These are phyloP conservation scores for Flexamia atlantica DNA, from an alignment of 2,888 invertebrate genomes.

Conservation along the genomic window DNA sequence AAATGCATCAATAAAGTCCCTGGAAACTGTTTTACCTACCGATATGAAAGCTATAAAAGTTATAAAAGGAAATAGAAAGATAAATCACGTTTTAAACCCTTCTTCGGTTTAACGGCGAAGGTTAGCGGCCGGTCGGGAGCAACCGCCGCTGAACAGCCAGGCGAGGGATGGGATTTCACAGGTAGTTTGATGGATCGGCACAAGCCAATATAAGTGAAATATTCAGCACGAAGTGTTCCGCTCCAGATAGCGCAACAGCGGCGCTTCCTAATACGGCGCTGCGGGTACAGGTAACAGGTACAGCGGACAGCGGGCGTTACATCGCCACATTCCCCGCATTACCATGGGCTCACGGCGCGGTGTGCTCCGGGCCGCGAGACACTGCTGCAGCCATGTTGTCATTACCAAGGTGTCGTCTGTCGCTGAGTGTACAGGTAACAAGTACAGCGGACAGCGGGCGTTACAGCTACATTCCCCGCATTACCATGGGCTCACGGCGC, in stretches of 20 bases:
- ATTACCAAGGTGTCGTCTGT: not conserved
- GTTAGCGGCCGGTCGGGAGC: too few species aligned
- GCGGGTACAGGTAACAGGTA: not conserved
- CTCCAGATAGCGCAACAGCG: constrained; percentile 11
- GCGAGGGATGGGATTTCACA: constrained; percentile 13
- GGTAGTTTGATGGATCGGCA: constrained; percentile 32
- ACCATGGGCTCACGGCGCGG: constrained; percentile 22
- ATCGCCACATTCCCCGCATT: not conserved
- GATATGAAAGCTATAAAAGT: too few species aligned
- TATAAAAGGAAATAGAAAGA: too few species aligned
- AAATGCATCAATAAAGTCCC: too few species aligned
- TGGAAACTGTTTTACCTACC: too few species aligned
- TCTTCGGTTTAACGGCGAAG: too few species aligned
- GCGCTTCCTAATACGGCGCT: constrained; percentile 28
- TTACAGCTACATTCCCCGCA: not conserved
- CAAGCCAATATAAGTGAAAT: constrained; percentile 51
- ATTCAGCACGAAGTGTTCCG: constrained; percentile 47
- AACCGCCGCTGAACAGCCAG: not conserved
- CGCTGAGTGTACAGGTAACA: not conserved
- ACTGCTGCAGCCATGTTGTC: not conserved
- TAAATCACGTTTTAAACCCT: too few species aligned
- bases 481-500: not conserved
- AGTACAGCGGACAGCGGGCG: not conserved
- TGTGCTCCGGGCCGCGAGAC: constrained; percentile 19
- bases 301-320: not conserved